Conservation (phyloP, 2,797 vertebrate genomes). For the Peromyscus melanophrys region DNA sequence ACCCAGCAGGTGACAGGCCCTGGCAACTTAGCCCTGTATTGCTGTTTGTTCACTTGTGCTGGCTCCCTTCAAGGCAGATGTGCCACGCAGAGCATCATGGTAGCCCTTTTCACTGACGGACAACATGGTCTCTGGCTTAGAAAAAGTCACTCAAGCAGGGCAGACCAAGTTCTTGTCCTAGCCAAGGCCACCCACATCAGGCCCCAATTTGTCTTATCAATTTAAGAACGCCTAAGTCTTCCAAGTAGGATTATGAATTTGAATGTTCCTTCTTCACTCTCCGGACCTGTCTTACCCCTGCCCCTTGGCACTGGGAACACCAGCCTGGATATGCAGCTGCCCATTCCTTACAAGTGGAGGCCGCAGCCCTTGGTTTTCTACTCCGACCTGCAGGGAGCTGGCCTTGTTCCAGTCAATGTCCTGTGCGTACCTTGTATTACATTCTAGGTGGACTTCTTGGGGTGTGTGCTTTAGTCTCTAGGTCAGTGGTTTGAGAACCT, state of each 20-base stretch:
- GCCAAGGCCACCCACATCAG: neutral
- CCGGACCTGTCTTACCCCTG: neutral
- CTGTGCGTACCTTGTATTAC: neutral
- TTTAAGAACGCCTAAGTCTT: neutral
- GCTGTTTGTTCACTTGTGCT: no score
- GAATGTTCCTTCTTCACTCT: no score
- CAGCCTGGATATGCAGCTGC: neutral
- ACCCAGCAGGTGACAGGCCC: no score
- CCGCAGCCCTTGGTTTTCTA: neutral
- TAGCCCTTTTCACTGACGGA: neutral
- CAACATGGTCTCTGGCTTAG: neutral
- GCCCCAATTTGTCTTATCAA: neutral
- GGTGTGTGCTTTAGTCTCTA: neutral
- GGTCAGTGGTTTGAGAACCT: neutral
- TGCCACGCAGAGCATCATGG: accelerated
- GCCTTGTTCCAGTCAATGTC: neutral
- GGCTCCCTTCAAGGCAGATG: neutral
- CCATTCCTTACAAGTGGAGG: neutral
- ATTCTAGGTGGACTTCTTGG: neutral
- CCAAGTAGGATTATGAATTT: neutral
- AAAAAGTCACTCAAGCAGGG: neutral
- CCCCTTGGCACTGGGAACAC: accelerated
- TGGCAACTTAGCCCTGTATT: neutral
- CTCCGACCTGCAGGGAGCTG: no score
- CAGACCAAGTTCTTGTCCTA: neutral